These are phyloP conservation scores for Hypotaenidia okinawae DNA, from an alignment of 2,797 vertebrate species.

Conservation along the genomic window DNA sequence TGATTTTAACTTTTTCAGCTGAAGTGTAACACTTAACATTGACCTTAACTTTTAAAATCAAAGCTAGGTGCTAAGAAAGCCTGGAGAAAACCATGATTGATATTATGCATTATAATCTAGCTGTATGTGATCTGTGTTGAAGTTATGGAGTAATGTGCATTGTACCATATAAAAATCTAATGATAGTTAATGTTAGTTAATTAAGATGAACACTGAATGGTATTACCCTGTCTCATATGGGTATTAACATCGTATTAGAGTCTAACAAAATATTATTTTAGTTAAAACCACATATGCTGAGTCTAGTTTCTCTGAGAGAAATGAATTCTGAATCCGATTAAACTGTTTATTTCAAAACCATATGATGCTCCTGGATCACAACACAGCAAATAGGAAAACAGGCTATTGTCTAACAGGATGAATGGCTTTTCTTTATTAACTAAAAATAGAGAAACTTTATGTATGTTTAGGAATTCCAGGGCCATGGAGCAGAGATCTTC, in stretches of 20 bases:
- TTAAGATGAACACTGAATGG: conserved; percentile 80
- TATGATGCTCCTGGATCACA: conserved; percentile 45
- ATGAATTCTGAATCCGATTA: conserved; percentile 63
- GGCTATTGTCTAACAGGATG: not conserved
- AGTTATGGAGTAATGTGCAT: conserved; percentile 80
- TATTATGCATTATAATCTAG: conserved; percentile 76
- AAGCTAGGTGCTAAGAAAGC: conserved; percentile 73
- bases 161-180: conserved; percentile 82
- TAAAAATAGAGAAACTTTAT: not conserved
- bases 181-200: conserved; percentile 82
- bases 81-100: conserved; percentile 77
- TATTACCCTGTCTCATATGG: conserved; percentile 75
- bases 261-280: conserved; percentile 83
- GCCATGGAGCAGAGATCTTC: not conserved
- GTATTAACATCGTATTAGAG: conserved; percentile 77
- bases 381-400: conserved; percentile 53
- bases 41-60: conserved; percentile 81
- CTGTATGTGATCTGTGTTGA: conserved; percentile 71
- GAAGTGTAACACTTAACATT: conserved; percentile 78
- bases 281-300: conserved; percentile 70
- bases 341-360: conserved; percentile 49
- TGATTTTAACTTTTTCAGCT: conserved; percentile 78
- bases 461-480: not conserved
- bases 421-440: not conserved
- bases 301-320: conserved; percentile 58